A percentile compares a stretch with the other conserved stretches of the same genome.
These are phyloP conservation scores for Eubucco bourcierii DNA, from an alignment of 2,113 vertebrate genomes.

Conservation along the genomic window DNA sequence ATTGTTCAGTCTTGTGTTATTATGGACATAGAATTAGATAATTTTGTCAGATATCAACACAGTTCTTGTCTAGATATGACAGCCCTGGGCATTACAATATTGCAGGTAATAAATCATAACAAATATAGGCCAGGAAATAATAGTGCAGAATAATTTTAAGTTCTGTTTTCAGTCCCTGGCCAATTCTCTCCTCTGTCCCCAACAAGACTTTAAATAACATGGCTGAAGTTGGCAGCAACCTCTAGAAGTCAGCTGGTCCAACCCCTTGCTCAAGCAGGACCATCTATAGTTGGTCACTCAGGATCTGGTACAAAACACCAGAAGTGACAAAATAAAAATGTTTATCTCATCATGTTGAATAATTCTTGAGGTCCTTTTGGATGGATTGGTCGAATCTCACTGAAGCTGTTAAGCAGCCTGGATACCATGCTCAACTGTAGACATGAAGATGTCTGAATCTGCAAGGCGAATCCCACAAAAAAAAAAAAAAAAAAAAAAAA, in stretches of 20 bases:
- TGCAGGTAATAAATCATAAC: neutral
- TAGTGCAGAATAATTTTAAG: neutral
- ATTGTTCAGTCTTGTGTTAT: neutral
- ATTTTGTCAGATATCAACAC: neutral
- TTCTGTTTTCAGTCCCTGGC: neutral
- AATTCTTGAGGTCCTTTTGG: neutral
- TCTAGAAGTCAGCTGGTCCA: neutral
- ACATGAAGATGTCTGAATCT: neutral
- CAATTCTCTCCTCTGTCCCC: neutral
- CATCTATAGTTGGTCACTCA: accelerated
- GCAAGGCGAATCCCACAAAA: neutral
- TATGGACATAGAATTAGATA: neutral
- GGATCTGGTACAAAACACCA: neutral
- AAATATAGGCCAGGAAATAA: neutral
- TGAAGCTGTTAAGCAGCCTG: neutral
- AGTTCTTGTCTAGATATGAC: neutral
- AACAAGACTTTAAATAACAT: neutral
- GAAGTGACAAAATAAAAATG: neutral
- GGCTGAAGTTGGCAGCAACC: neutral
- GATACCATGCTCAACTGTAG: neutral
- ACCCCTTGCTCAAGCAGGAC: neutral
- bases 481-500: neutral
- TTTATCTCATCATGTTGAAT: neutral
- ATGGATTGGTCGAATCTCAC: neutral
- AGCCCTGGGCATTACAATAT: neutral